Conservation (phyloP, 2,113 vertebrate genomes). For the Bos javanicus region DNA sequence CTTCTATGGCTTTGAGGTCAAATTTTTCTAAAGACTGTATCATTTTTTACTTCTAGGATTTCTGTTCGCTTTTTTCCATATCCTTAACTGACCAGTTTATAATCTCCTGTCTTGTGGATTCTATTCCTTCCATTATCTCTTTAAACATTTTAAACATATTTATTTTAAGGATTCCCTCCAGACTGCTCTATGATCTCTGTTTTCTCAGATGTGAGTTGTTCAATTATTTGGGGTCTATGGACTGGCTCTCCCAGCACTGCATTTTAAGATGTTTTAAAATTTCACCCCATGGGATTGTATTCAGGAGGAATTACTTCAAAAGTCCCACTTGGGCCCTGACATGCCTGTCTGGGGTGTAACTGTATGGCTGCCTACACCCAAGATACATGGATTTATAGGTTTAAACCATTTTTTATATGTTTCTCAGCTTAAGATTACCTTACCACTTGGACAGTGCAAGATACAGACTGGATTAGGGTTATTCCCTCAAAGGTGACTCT, state of each 20-base stretch:
- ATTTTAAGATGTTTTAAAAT: conserved; percentile 12
- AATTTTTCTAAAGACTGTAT: background rate
- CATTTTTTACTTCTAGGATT: conserved; percentile 6
- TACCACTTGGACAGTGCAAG: background rate
- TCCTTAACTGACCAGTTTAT: background rate
- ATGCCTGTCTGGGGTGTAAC: background rate
- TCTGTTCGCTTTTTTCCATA: background rate
- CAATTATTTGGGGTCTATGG: background rate
- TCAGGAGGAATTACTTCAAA: background rate
- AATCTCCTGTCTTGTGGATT: background rate
- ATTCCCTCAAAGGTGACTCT: background rate
- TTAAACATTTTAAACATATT: background rate
- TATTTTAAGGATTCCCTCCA: background rate
- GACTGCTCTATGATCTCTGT: background rate
- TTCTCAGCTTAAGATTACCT: background rate
- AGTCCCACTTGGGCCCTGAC: background rate
- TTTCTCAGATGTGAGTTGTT: background rate
- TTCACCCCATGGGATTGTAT: background rate
- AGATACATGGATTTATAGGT: background rate
- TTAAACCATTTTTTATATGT: background rate
- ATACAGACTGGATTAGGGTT: background rate
- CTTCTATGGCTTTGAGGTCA: background rate
- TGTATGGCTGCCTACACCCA: background rate
- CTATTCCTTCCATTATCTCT: background rate
- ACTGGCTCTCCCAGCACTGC: background rate